phyloP scores from a whole-genome alignment of 2,888 invertebrate species.

The Lagria hirta region DNA sequence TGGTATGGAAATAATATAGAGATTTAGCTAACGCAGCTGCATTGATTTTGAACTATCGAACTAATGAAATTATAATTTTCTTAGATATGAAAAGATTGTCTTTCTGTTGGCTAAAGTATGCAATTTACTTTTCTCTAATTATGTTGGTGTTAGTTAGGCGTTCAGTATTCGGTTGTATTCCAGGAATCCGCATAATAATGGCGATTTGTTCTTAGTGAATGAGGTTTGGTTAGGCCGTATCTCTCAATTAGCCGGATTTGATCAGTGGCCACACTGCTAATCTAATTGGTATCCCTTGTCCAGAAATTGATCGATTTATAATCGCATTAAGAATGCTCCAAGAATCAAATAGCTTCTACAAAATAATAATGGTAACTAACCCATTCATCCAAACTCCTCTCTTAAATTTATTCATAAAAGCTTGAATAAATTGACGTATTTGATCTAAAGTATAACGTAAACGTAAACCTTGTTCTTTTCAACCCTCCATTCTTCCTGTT shows the following conservation, averaged over 20 bases:
- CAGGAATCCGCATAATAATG: too few species aligned
- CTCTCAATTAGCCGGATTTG: slow-evolving; percentile 46
- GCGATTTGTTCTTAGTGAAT: too few species aligned
- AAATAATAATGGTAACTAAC: slow-evolving; percentile 15
- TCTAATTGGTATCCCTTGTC: slow-evolving; percentile 35
- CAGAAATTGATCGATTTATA: slow-evolving; percentile 37
- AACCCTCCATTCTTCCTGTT: slow-evolving; percentile 40
- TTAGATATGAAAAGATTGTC: too few species aligned
- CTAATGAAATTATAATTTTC: too few species aligned
- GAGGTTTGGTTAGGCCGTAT: slow-evolving; percentile 33
- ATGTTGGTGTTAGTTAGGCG: too few species aligned
- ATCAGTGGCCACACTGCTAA: slow-evolving; percentile 39
- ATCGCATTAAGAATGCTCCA: slow-evolving; percentile 35
- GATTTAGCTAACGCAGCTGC: too few species aligned
- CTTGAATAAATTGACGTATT: slow-evolving; percentile 47
- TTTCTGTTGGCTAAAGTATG: too few species aligned
- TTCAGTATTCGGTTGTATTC: too few species aligned
- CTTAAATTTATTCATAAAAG: slow-evolving; percentile 46
- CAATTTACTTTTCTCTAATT: too few species aligned
- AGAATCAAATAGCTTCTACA: slow-evolving; percentile 29
- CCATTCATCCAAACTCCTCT: slow-evolving; percentile 34
- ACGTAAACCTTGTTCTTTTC: slow-evolving; percentile 36
- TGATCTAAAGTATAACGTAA: slow-evolving; percentile 42
- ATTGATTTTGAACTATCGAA: too few species aligned
- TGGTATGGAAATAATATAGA: too few species aligned